Evolutionary conservation across 2,113 vertebrate genomes (phyloP), one percentile per base, ranked within the genome.

Genomic region (Macquaria australasica): DNA sequence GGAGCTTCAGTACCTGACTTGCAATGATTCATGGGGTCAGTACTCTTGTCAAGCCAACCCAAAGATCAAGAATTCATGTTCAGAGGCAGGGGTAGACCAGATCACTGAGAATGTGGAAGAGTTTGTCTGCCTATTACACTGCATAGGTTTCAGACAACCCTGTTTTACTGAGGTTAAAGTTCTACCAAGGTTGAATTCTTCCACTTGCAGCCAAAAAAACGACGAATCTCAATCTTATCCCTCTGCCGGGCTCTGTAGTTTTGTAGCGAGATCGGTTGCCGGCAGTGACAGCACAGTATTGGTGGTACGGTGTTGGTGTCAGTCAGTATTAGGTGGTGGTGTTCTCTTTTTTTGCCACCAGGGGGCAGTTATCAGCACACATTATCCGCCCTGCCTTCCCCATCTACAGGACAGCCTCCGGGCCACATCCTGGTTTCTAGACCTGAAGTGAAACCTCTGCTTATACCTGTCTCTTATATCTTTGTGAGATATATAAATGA

Each of bases 31-130:
- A 34, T 7, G 39, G 85, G 77, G 79, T 91, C 73, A 77, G 67
- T 70, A 51, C 77, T 88, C 76, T 86, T 51, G 70, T 87, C 70
- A 83, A 83, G 67, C 68, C 82, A 89, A 92, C 92, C 92, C 90
- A 92, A 92, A 93, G 90, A 92, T 88, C 81, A 77, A 79, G 79
- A 81, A 71, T 79, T 83, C 39, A 68, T 15, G 43, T 63, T 87
- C 51, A 67, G 39, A 87, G 58, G 28, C 9, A 59, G 70, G 71
- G 63, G 60, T 60, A 43, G 48, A 81, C 60, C 56, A 45, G 8
- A 66, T 75, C 59, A 48, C 62, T 55, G 53, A 68, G 73, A 48
- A 63, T 20, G 39, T 58, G 55, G 67, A 72, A 45, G 56, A 66
- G 41, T 58, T 25, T 11, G 28, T 69, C 80, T 75, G 59, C 37